These are phyloP conservation scores for Noctua fimbriata DNA, from an alignment of 2,888 invertebrate genomes.

Conservation along the genomic window DNA sequence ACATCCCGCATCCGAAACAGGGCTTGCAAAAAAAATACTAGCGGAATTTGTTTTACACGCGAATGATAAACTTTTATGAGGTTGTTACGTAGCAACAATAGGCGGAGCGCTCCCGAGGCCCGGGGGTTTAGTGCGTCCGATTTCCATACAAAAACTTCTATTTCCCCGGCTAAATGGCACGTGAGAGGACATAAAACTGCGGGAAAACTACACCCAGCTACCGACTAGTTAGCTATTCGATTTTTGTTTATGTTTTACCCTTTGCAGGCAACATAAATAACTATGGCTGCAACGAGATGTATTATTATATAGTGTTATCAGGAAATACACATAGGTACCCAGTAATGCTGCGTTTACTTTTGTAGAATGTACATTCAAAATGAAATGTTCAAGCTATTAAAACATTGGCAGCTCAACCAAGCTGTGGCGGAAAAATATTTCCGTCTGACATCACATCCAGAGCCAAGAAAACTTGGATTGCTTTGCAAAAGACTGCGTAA, in stretches of 20 bases:
- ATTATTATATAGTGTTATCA: slow-evolving; percentile 9
- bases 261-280: slow-evolving; percentile 69
- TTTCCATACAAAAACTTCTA: slow-evolving; percentile 90
- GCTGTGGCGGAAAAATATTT: slow-evolving; percentile 39
- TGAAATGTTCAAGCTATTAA: slow-evolving; percentile 30
- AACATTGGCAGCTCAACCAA: slow-evolving; percentile 39
- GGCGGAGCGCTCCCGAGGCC: slow-evolving; percentile 81
- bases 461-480: slow-evolving; percentile 37
- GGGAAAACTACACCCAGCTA: slow-evolving; percentile 83
- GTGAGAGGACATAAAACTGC: slow-evolving; percentile 89
- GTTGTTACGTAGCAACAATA: slow-evolving; percentile 86
- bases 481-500: slow-evolving; percentile 25
- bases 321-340: background rate
- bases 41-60: slow-evolving; percentile 77
- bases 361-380: slow-evolving; percentile 20
- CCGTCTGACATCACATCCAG: slow-evolving; percentile 43
- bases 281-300: slow-evolving; percentile 37
- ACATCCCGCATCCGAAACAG: slow-evolving; percentile 31
- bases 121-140: slow-evolving; percentile 88
- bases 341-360: slow-evolving; percentile 18
- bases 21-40: slow-evolving; percentile 70
- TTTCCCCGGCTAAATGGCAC: slow-evolving; percentile 90
- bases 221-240: slow-evolving; percentile 72
- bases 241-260: slow-evolving; percentile 77
- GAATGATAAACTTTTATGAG: slow-evolving; percentile 89